phyloP scores from a whole-genome alignment of 2,113 vertebrate species.

The Shinisaurus crocodilurus region DNA sequence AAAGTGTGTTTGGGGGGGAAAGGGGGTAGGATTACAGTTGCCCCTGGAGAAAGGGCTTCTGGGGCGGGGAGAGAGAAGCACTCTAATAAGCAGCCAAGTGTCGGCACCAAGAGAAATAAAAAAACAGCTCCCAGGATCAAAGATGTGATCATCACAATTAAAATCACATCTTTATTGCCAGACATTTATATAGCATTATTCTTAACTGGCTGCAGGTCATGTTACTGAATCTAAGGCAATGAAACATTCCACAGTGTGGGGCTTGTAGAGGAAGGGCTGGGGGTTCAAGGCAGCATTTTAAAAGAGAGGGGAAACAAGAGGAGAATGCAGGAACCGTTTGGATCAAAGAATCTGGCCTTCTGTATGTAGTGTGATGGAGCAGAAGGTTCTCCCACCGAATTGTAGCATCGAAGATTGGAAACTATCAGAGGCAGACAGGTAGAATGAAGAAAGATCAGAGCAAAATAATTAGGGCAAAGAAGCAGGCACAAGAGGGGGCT shows the following conservation, averaged over 20 bases:
- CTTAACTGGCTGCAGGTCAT: not conserved
- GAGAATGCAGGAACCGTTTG: not conserved
- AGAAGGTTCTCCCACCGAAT: not conserved
- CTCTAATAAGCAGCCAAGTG: slow-evolving; percentile 11
- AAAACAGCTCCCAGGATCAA: not conserved
- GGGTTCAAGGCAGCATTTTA: not conserved
- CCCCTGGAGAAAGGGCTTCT: not conserved
- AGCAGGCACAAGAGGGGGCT: not conserved
- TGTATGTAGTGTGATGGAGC: not conserved
- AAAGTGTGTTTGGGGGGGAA: not conserved
- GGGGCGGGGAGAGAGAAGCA: not conserved
- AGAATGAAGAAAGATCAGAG: not conserved
- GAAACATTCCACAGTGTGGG: not conserved
- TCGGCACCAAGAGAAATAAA: not conserved
- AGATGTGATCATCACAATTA: slow-evolving; percentile 12
- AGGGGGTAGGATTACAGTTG: not conserved
- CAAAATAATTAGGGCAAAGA: not conserved
- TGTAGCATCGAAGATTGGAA: not conserved
- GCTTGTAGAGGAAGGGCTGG: not conserved
- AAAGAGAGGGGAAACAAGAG: not conserved
- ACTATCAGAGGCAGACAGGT: not conserved
- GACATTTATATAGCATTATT: not conserved
- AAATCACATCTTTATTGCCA: not conserved
- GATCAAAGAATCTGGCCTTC: not conserved
- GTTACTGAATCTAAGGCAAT: not conserved